Base-by-base conservation (phyloP, 2,113 vertebrate species). In the Alexandromys fortis region DNA sequence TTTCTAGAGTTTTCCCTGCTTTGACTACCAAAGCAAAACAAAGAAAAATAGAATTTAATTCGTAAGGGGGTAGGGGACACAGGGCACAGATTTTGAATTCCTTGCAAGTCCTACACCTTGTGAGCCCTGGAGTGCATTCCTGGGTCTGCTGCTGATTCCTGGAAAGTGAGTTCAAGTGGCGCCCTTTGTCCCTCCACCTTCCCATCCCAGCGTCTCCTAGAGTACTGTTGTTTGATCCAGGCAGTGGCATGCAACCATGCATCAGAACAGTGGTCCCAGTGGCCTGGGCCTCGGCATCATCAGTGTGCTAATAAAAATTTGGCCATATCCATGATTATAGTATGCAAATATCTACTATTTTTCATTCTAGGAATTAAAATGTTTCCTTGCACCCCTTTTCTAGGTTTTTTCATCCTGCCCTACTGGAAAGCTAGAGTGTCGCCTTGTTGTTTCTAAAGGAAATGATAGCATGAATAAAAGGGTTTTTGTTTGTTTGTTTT, bases 1-100 rank as follows among this genome's bases (percentile, higher is more conserved):
- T 96, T 94, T 94, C 61, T 82, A 70, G 88, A 88, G 42, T 90
- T 97, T 94, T 87, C 81, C 0, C 86, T 86, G 30, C 21, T 96
- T 94, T 83, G 49, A 75, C 86, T 95, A 82, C 19, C n/a, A 73
- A 85, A 87, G 55, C 24, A 63, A 55, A 92, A 68, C 17, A 35
- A 85, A 86, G 13, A 82, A 90, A 91, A 93, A 45, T 16, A 58
- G 1, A 73, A 58, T 87, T 83, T 78, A 77, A 58, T 72, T 55
- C 55, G 33, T n/a, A 90, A 86, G 21, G 30, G 11, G 2, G 5
- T 11, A 35, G 30, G 72, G 65, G 7, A 7, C 63, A 33, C 55
- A 72, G 38, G 12, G 35, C 88, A 75, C 38, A 73, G 79, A 79
- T 26, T 61, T 93, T 28, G 22, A 78, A 76, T 90, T 81, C 8